Conservation (phyloP, 2,797 vertebrate species). For the Fringilla coelebs region DNA sequence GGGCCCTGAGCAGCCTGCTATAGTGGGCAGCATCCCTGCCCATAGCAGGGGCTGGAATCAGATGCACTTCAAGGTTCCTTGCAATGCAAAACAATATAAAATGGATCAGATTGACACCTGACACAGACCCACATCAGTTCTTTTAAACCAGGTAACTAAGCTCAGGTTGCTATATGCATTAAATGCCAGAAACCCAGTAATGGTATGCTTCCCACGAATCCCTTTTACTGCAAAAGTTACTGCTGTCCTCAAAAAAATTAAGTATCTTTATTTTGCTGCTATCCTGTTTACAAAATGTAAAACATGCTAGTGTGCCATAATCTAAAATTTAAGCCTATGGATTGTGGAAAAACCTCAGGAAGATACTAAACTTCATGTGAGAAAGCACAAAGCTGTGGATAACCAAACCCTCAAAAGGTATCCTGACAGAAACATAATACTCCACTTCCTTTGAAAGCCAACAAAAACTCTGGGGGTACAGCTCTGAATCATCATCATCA, state of each 20-base stretch:
- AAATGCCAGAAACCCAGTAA: neutral
- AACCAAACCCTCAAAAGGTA: neutral
- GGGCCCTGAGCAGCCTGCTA: neutral
- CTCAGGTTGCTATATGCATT: fast-evolving
- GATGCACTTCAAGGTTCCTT: neutral
- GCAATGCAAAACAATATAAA: neutral
- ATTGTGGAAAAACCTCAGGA: neutral
- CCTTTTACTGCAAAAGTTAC: neutral
- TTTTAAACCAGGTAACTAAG: neutral
- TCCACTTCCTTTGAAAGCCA: neutral
- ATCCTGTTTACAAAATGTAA: neutral
- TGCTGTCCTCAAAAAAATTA: neutral
- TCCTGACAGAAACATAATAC: neutral
- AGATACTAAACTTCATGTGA: neutral
- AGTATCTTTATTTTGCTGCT: neutral
- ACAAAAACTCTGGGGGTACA: neutral
- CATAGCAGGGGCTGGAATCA: neutral
- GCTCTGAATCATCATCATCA: neutral
- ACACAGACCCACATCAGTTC: neutral
- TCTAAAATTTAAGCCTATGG: neutral
- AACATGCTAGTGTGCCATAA: neutral
- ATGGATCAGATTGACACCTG: neutral
- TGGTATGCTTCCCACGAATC: neutral
- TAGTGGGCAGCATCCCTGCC: neutral
- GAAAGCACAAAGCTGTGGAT: neutral